Base-by-base conservation (phyloP, 2,797 vertebrate species). In the Percopsis omiscomaycus region DNA sequence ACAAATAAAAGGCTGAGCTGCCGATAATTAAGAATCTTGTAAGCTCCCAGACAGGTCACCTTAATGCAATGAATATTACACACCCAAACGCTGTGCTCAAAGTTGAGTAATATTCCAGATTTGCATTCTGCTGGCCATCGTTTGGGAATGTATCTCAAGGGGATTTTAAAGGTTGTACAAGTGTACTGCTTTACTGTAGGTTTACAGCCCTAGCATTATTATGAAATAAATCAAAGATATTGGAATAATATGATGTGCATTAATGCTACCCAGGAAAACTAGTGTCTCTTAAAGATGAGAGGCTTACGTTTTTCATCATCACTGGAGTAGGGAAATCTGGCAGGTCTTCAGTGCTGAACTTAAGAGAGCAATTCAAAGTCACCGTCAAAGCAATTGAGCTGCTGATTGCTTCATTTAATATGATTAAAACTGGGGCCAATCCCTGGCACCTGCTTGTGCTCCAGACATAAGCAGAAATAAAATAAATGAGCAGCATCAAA, bases 381-480 rank as follows among this genome's bases (percentile, higher is more conserved):
- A 84, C 77, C 74, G 79, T 87, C 80, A 84, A 74, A 79, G 70
- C 75, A 83, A 77, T 79, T 78, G 74, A 82, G 67, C 69, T 16
- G 48, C 74, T 83, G 83, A 88, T 82, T 82, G 75, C 74, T 89
- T 86, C 61, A 13, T 75, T 86, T 87, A 73, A 77, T 82, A 87
- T 84, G 68, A 88, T 83, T 85, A 83, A 69, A 87, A 83, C 72
- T 57, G 53, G 63, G 67, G 62, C 29, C 2, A 69, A 64, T 84
- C 70, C 70, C 66, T 61, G 62, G 69, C 75, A 80, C 64, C 60
- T 68, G 52, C 68, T 49, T 42, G 52, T 53, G 71, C 51, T n/a
- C 37, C 49, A 66, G 55, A 68, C 8, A 16, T 16, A 61, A 30
- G 29, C 53, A 71, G 55, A 68, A 42, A 64, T 51, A 37, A 75